These are phyloP conservation scores for Hippasteria phrygiana DNA, from an alignment of 53 echinoderm and acorn worm genomes.

Conservation along the genomic window DNA sequence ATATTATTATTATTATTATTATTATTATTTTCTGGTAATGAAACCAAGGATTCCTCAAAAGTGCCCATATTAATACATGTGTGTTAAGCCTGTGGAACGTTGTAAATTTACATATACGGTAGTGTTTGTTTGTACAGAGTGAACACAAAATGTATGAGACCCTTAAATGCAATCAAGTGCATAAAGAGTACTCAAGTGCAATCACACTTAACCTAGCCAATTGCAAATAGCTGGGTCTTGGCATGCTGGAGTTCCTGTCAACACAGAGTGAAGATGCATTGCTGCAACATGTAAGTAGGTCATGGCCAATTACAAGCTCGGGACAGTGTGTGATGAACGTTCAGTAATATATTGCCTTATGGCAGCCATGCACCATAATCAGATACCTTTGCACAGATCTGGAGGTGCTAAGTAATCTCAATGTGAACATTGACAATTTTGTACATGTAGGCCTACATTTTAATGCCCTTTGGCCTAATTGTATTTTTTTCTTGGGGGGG, in stretches of 20 bases:
- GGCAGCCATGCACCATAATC: background rate
- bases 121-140: background rate
- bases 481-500: no score
- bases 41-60: no score
- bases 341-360: background rate
- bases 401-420: background rate
- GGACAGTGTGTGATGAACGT: background rate
- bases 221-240: background rate
- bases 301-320: conserved; percentile 22
- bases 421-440: background rate
- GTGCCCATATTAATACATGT: no score
- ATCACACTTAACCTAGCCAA: conserved; percentile 1
- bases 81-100: no score
- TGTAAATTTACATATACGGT: no score
- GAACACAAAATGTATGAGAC: background rate
- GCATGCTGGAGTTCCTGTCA: background rate
- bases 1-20: no score
- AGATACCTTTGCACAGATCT: background rate
- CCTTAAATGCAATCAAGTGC: background rate
- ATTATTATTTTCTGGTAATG: no score
- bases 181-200: background rate
- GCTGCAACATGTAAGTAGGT: conserved; percentile 37
- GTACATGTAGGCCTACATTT: no score
- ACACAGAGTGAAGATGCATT: background rate
- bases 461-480: no score